These are phyloP conservation scores for Caprella mutica DNA, from an alignment of 2,888 invertebrate genomes.

Conservation along the genomic window DNA sequence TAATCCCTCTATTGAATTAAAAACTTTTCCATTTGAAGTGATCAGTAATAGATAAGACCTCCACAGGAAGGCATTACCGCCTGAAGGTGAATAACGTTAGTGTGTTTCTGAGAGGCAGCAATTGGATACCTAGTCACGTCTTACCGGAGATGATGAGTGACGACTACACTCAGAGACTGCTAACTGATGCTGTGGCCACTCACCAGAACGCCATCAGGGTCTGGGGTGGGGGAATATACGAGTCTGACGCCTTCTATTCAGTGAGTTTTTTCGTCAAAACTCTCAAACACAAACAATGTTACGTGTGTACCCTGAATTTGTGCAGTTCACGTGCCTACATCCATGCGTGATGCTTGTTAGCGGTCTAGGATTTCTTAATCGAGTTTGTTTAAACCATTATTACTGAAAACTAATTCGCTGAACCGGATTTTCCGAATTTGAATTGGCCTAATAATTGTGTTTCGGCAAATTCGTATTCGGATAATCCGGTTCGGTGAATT, in stretches of 20 bases:
- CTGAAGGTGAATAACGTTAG: constrained; percentile 73
- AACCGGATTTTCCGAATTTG: too few species aligned
- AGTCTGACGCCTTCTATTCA: constrained; percentile 72
- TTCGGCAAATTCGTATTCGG: too few species aligned
- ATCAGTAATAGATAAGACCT: too few species aligned
- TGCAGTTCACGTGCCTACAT: not conserved
- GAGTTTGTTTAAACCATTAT: too few species aligned
- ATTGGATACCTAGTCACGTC: constrained; percentile 80
- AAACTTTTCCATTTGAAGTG: too few species aligned
- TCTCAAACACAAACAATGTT: not conserved
- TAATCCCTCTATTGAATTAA: not conserved
- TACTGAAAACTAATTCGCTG: too few species aligned
- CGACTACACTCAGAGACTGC: constrained; percentile 48
- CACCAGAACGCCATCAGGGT: constrained; percentile 91
- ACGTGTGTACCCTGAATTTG: not conserved
- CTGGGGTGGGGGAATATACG: constrained; percentile 97
- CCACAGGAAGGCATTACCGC: constrained; percentile 71
- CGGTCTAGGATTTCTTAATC: not conserved
- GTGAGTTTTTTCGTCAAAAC: constrained; percentile 41
- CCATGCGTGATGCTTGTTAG: not conserved
- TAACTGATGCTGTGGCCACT: constrained; percentile 58
- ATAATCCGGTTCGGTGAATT: too few species aligned
- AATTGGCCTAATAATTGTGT: too few species aligned
- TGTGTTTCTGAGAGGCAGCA: constrained; percentile 90
- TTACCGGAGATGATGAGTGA: constrained; percentile 61